Evolutionary conservation across 2,888 invertebrate species (phyloP), one percentile per base, ranked within the genome.

Genomic region (Abrostola tripartita): DNA sequence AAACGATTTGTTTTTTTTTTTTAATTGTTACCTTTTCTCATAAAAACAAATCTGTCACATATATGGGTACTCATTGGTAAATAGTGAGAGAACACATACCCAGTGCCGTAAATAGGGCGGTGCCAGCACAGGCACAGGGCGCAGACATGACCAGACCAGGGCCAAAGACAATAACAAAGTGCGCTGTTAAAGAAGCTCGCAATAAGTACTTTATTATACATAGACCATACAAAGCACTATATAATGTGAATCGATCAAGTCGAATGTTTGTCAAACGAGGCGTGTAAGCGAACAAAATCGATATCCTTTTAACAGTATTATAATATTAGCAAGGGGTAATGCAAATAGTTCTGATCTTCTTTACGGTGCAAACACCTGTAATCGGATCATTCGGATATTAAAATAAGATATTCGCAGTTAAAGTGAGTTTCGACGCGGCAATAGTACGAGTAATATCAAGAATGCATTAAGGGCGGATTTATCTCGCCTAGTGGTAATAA

Each of bases 381-480:
- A 60, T 60, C 63, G n/a, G 50, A 42, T 51, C 51, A 65, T 58
- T 73, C 55, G 47, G 73, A 60, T 68, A 37, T 58, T 55, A 64
- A 72, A 68, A 68, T 50, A 73, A 60, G 24, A 61, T 58, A 68
- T 73, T 62, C 12, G 37, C 44, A 52, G 37, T 37, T 49, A 53
- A 51, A 53, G 41, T 61, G 58, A 55, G 49, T 55, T 59, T 72
- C 41, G 35, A 58, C 40, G 52, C 36, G 41, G 14, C 7, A 24
- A 24, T 47, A 47, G 14, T 47, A 41, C 9, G 40, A 41, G 12
- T 44, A 73, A 51, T 60, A 72, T 65, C 54, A 58, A 50, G 52
- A 61, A 74, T 65, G 69, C 71, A 74, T 69, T 65, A 73, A 69
- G 36, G 60, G 40, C n/a, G 60, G 63, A 47, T 47, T 49, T 60